Evolutionary conservation across 2,888 invertebrate genomes (phyloP).

Genomic region (Falcaria lacertinaria): DNA sequence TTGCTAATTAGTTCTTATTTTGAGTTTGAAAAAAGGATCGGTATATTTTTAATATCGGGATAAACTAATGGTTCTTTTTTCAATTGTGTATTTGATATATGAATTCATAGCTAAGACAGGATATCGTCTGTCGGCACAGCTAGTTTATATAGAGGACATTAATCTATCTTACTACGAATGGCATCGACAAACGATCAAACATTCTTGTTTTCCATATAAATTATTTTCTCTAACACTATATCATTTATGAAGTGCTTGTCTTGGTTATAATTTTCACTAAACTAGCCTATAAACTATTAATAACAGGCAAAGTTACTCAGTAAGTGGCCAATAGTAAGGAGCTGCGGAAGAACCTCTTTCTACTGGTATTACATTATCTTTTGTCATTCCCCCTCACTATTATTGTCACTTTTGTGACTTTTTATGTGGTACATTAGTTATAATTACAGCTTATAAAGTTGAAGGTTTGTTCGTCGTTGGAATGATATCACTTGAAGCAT

Average conservation of each 20-base stretch:
- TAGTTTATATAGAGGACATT: too few relatives aligned
- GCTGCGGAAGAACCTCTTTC: neutral
- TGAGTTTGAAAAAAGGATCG: too few relatives aligned
- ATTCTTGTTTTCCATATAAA: neutral
- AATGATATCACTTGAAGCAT: too few relatives aligned
- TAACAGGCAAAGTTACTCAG: neutral
- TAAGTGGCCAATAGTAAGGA: neutral
- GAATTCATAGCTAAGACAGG: too few relatives aligned
- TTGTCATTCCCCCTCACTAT: neutral
- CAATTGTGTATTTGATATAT: too few relatives aligned
- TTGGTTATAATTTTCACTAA: neutral
- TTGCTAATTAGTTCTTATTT: too few relatives aligned
- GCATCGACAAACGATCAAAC: neutral
- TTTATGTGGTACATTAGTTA: neutral
- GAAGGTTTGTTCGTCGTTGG: neutral
- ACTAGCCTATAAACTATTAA: neutral
- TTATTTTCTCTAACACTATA: neutral
- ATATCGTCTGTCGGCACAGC: too few relatives aligned
- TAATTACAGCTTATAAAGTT: neutral
- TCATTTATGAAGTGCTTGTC: neutral
- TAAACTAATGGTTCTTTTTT: too few relatives aligned
- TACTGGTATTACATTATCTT: neutral
- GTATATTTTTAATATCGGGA: too few relatives aligned
- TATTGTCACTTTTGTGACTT: neutral
- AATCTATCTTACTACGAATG: neutral